Base-by-base conservation (phyloP, 1,140 invertebrate genomes). In the Drosophila rhopaloa region DNA sequence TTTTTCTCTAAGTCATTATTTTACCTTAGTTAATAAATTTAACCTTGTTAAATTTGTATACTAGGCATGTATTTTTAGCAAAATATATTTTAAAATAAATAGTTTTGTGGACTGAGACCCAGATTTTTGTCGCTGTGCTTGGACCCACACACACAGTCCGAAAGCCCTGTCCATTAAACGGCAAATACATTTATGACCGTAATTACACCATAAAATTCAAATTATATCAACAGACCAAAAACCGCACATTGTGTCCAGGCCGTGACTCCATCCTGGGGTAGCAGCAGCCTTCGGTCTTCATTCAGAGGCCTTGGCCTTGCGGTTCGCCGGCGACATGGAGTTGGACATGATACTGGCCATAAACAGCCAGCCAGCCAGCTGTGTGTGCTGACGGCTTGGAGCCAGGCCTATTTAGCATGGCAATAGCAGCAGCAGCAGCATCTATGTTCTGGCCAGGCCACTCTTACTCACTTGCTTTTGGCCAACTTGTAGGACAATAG, bases 131-230 rank as follows among this genome's bases (percentile, higher is more conserved):
- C 57, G 50, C 58, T 56, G 74, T 32, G 14, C 11, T 1, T 29
- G 55, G 60, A 47, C 24, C 40, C 55, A 60, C 50, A 54, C 48
- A 67, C 58, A 53, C 38, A 57, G 54, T 44, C 51, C 58, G 32
- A 50, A 47, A 60, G 51, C 73, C 62, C 61, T 59, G 65, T 62
- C 77, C 81, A 84, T 80, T 89, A 89, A 89, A 79, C 54, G 76
- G 81, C 76, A 88, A 90, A 90, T 91, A 91, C 90, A 91, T 91
- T 91, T 91, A 91, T 91, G 84, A 75, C 81, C 77, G 63, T 85
- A 91, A 91, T 91, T 91, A 91, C 81, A 86, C 89, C 85, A 86
- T 91, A 91, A 91, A 91, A 91, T 86, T 91, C 85, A 91, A 91
- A 91, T 91, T 89, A 89, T 89, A 89, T 84, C 68, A 84, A 89